phyloP scores from a whole-genome alignment of 2,888 invertebrate species.

The Cecidostiba fungosa region DNA sequence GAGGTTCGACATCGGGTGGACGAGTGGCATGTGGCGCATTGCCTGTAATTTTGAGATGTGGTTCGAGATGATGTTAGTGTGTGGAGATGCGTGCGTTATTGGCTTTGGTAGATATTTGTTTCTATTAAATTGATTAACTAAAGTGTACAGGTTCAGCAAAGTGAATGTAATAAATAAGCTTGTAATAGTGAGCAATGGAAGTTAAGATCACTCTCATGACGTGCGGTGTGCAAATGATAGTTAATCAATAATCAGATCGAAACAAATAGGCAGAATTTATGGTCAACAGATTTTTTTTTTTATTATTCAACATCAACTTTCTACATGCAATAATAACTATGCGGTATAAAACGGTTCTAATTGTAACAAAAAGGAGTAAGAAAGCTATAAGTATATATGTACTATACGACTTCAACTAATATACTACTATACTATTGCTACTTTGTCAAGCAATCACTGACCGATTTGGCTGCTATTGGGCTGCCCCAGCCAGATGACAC shows the following conservation, averaged over 20 bases:
- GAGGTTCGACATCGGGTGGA: background rate
- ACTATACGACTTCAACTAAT: slow-evolving; percentile 8
- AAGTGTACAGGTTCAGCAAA: background rate
- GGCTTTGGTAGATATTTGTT: background rate
- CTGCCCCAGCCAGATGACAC: background rate
- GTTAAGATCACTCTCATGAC: background rate
- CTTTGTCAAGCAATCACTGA: slow-evolving; percentile 43
- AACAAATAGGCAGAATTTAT: slow-evolving; percentile 6
- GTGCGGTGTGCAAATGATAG: background rate
- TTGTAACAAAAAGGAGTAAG: slow-evolving; percentile 22
- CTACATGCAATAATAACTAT: background rate
- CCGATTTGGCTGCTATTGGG: slow-evolving; percentile 34
- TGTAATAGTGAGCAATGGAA: background rate
- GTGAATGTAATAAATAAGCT: background rate
- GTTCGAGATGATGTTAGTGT: background rate
- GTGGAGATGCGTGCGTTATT: background rate
- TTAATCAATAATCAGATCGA: slow-evolving; percentile 44
- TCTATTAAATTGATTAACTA: background rate
- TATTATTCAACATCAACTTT: slow-evolving; percentile 43
- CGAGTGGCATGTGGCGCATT: background rate
- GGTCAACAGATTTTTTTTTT: slow-evolving; percentile 9
- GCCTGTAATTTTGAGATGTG: background rate
- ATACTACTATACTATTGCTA: background rate
- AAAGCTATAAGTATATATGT: background rate
- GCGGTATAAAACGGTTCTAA: slow-evolving; percentile 9